Evolutionary conservation across 2,888 invertebrate genomes (phyloP), one percentile per base, ranked within the genome.

Genomic region (Philopedon plagiatum): DNA sequence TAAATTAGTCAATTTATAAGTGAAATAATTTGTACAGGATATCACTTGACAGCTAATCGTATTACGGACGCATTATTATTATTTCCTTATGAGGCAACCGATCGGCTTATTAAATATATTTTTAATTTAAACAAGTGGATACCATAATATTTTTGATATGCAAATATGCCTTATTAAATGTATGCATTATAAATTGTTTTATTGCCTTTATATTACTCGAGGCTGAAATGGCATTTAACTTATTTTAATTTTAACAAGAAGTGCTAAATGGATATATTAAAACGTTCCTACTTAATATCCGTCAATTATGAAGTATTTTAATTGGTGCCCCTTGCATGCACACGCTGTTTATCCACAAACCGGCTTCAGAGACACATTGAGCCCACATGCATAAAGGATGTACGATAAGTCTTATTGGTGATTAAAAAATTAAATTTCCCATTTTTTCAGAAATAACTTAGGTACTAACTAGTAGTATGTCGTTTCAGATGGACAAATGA

Each of bases 261-360:
- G 73, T 73, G 73, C 51, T 73, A 73, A 73, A 73, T 69, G 73
- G 69, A 73, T 56, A 69, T 69, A 73, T 73, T 73, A 73, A 73
- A 73, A 54, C 58, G 73, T 69, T 69, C 60, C 64, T 57, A 69
- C 73, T 73, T 73, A 73, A 64, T 68, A 72, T 68, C 67, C 62
- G 63, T 73, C 73, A 67, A 37, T 60, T 51, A 54, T 41, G 34
- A 69, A 69, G 51, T 69, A 73, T 73, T 68, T 73, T 73, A 73
- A 73, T 73, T 73, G 73, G 73, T 49, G 54, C 56, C 58, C 41
- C 67, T 72, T 60, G 49, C 63, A 64, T 68, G 41, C 63, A 51
- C 70, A 70, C 64, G 37, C 29, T 67, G 67, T 49, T 67, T 67
- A 63, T 51, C 19, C 34, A n/a, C 19, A 66, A 66, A 49, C 67